A percentile compares a stretch with the other conserved stretches of the same genome.
Evolutionary conservation across 2,113 vertebrate genomes (phyloP).

Genomic region (Aegotheles bennettii): DNA sequence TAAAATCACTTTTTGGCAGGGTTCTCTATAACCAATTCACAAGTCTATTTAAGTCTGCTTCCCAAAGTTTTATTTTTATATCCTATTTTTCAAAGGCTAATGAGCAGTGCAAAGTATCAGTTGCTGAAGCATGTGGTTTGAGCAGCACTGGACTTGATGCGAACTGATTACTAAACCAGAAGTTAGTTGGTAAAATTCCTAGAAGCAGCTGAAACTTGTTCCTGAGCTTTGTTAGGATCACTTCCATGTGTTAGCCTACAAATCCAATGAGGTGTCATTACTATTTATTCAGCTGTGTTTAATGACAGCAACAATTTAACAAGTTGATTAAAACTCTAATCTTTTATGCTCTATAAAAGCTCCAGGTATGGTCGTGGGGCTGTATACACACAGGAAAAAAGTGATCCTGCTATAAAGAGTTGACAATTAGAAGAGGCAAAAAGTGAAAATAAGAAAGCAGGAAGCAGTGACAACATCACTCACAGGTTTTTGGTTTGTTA

Average conservation of each 20-base stretch:
- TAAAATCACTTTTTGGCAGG: not conserved
- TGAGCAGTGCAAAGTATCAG: not conserved
- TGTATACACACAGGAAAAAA: not conserved
- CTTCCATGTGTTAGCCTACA: not conserved
- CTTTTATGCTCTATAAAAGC: not conserved
- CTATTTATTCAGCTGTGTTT: not conserved
- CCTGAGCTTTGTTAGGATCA: not conserved
- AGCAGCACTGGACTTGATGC: not conserved
- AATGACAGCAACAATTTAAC: not conserved
- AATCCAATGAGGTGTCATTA: not conserved
- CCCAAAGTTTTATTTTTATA: not conserved
- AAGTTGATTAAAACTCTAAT: not conserved
- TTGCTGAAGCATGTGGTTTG: not conserved
- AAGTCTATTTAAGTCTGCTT: slow-evolving; percentile 14
- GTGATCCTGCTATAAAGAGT: not conserved
- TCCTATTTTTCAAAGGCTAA: slow-evolving; percentile 3
- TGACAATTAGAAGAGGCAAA: not conserved
- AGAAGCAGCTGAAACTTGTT: not conserved
- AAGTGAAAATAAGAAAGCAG: not conserved
- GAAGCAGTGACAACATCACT: not conserved
- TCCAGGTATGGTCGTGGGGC: not conserved
- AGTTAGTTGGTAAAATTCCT: not conserved
- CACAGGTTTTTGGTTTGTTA: not conserved
- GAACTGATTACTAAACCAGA: not conserved
- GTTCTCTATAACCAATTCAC: not conserved